Evolutionary conservation across 1,140 invertebrate species (phyloP).

Genomic region (Conus ventricosus): DNA sequence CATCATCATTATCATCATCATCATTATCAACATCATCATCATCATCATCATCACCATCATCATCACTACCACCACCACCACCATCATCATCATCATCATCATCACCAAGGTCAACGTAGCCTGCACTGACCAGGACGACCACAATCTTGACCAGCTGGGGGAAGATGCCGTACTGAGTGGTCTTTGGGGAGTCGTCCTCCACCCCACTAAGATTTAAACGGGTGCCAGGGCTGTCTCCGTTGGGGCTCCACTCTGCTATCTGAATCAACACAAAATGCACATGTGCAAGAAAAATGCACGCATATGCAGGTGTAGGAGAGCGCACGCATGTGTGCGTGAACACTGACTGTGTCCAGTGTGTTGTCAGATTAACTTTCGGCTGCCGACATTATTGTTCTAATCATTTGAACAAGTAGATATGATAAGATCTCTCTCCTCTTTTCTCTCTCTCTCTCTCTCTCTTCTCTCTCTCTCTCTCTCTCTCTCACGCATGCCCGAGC

Average conservation of each 20-base stretch:
- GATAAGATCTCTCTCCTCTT: too few species aligned
- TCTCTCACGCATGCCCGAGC: too few species aligned
- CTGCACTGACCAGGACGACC: conserved; percentile 58
- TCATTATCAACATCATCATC: conserved; percentile 20
- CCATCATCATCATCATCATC: background rate
- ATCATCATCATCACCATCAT: background rate
- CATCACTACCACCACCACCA: background rate
- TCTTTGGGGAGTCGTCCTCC: conserved; percentile 3
- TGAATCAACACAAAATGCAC: conserved; percentile 18
- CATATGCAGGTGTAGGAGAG: background rate
- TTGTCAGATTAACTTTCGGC: too few species aligned
- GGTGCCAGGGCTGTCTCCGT: background rate
- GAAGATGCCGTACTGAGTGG: conserved; percentile 55
- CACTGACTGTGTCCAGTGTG: background rate
- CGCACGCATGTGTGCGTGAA: background rate
- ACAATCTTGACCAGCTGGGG: conserved; percentile 60
- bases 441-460: background rate
- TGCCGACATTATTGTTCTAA: too few species aligned
- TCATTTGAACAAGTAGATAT: too few species aligned
- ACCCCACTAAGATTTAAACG: conserved; percentile 40
- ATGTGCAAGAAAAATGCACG: background rate
- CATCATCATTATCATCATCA: conserved; percentile 21
- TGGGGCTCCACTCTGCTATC: conserved; percentile 54
- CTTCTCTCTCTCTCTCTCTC: too few species aligned
- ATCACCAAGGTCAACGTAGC: background rate